Evolutionary conservation across 2,888 invertebrate genomes (phyloP).

Genomic region (Homarus gammarus): DNA sequence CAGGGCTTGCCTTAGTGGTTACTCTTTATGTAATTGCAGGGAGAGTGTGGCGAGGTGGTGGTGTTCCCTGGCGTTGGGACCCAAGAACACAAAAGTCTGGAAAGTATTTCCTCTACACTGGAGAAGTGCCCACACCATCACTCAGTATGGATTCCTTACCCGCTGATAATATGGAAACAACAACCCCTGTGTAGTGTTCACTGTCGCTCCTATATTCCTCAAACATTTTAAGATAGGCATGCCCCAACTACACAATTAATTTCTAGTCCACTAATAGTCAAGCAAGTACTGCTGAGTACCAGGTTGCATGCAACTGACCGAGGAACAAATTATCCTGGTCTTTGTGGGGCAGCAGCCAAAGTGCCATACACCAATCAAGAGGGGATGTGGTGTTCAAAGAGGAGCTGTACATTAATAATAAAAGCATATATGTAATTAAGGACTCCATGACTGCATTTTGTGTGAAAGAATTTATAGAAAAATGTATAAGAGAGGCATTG

Average conservation of each 20-base stretch:
- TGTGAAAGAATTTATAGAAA: neutral
- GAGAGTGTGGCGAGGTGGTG: slow-evolving; percentile 75
- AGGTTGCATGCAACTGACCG: slow-evolving; percentile 30
- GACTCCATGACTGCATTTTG: neutral
- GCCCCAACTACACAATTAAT: slow-evolving; percentile 33
- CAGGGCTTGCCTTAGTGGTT: slow-evolving; percentile 73
- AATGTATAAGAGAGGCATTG: neutral
- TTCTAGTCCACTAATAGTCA: slow-evolving; percentile 70
- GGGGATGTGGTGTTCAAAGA: slow-evolving; percentile 8
- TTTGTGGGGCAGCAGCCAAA: slow-evolving; percentile 26
- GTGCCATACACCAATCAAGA: slow-evolving; percentile 41
- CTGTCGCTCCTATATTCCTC: neutral
- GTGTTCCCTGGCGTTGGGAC: slow-evolving; percentile 75
- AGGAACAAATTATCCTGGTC: slow-evolving; percentile 15
- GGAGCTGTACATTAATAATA: neutral
- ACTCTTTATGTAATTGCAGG: slow-evolving; percentile 74
- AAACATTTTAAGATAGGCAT: slow-evolving; percentile 22
- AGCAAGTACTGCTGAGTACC: slow-evolving; percentile 49
- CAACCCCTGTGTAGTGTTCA: slow-evolving; percentile 59
- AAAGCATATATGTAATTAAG: neutral
- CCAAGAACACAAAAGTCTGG: slow-evolving; percentile 70
- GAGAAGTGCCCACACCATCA: slow-evolving; percentile 69
- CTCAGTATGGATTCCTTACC: slow-evolving; percentile 74
- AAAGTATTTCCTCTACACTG: slow-evolving; percentile 75
- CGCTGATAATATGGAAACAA: slow-evolving; percentile 66